Percentiles rank a stretch among this genome's conserved stretches.
Conservation (phyloP, 64 coral and sea anemone genomes). For the Actinia equina region DNA sequence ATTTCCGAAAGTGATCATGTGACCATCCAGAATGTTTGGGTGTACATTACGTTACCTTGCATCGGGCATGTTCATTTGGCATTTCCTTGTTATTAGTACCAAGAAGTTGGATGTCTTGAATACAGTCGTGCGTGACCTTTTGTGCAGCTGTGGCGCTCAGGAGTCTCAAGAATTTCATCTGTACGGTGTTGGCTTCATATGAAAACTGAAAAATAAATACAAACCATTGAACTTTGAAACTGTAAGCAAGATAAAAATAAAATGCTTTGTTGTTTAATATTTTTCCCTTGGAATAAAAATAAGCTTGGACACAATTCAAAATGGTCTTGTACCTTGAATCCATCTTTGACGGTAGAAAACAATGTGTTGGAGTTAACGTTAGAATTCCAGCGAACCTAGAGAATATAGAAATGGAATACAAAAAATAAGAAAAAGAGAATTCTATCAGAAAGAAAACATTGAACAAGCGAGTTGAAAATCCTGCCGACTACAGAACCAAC, state of each 20-base stretch:
- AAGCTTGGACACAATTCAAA: no score
- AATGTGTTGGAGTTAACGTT: background rate
- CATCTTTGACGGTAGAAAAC: background rate
- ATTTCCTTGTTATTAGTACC: slow-evolving; percentile 48
- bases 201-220: background rate
- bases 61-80: background rate
- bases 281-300: no score
- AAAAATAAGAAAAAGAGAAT: background rate
- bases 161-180: slow-evolving; percentile 79
- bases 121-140: slow-evolving; percentile 45
- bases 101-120: slow-evolving; percentile 18
- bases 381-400: slow-evolving; percentile 34
- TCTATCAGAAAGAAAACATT: no score
- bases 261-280: no score
- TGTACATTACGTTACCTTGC: slow-evolving; percentile 33
- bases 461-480: no score
- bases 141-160: slow-evolving; percentile 64
- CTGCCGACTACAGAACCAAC: no score
- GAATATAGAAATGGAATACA: background rate
- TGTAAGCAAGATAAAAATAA: no score
- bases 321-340: background rate
- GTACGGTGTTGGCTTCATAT: slow-evolving; percentile 65
- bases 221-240: background rate
- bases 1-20: no score
- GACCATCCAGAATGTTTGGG: no score